Conservation (phyloP, 2,113 vertebrate species). For the Gallinago jamesoni region DNA sequence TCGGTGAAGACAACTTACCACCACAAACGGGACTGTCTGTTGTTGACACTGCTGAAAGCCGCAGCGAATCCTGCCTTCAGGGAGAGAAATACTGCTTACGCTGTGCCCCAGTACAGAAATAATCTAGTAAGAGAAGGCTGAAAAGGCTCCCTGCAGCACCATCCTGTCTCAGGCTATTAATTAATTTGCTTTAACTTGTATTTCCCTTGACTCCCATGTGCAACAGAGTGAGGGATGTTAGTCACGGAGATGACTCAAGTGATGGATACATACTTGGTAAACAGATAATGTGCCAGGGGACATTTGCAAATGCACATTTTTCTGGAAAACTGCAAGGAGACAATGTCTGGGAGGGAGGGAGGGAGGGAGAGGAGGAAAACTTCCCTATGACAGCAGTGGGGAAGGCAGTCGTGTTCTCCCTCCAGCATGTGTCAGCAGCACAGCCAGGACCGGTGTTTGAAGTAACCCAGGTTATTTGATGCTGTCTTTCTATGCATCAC, state of each 20-base stretch:
- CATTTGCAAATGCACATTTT: background rate
- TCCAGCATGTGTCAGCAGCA: background rate
- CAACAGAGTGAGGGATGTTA: slow-evolving; percentile 9
- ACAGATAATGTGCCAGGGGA: slow-evolving; percentile 24
- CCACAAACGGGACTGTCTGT: background rate
- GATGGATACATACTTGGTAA: background rate
- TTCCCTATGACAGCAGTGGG: rapidly evolving
- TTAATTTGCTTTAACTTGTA: slow-evolving; percentile 11
- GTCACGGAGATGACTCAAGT: slow-evolving; percentile 34
- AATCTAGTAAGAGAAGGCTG: background rate
- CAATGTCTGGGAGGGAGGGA: background rate
- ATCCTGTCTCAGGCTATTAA: slow-evolving; percentile 35
- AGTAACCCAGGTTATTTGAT: background rate
- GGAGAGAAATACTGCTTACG: background rate
- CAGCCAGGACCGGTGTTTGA: background rate
- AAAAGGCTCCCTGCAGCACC: background rate
- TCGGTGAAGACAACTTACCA: background rate
- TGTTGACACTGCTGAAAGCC: background rate
- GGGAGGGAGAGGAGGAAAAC: background rate
- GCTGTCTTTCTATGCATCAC: background rate
- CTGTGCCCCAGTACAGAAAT: background rate
- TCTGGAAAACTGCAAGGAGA: background rate
- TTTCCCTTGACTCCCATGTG: background rate
- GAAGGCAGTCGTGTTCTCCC: background rate
- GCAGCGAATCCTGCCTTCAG: background rate